Percentiles rank a stretch among this genome's conserved stretches.
Conservation (phyloP, 2,113 vertebrate species). For the Percopsis transmontana region DNA sequence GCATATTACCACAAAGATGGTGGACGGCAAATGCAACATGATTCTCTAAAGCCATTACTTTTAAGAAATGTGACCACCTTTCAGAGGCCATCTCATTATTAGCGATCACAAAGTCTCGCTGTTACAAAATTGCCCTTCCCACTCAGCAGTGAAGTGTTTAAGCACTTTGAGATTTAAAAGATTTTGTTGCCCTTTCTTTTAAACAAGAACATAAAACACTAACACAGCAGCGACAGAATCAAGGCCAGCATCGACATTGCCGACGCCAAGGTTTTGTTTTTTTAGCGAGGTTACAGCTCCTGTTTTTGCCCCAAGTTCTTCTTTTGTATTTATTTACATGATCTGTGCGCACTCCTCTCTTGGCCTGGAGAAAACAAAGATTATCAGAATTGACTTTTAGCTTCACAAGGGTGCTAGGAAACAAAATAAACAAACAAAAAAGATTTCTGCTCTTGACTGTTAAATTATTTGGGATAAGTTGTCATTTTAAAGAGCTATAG, state of each 20-base stretch:
- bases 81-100: too few relatives aligned
- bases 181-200: constrained; percentile 2
- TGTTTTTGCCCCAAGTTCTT: neutral
- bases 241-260: constrained; percentile 2
- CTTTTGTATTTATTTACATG: constrained; percentile 36
- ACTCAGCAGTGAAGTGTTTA: constrained; percentile 1
- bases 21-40: too few relatives aligned
- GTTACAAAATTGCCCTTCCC: constrained; percentile 7
- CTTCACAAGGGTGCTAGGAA: constrained; percentile 37
- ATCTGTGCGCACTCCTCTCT: constrained; percentile 33
- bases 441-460: neutral
- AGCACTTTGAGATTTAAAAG: constrained; percentile 25
- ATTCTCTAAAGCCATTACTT: too few relatives aligned
- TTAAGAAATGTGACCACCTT: too few relatives aligned
- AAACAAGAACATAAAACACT: constrained; percentile 23
- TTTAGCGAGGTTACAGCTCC: neutral
- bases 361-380: constrained; percentile 45
- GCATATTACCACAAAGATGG: too few relatives aligned
- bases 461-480: constrained; percentile 50
- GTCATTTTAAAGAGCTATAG: constrained; percentile 55
- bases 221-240: neutral
- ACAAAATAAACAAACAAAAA: constrained; percentile 43
- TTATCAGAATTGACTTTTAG: constrained; percentile 40
- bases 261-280: neutral
- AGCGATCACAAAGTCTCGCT: neutral